A percentile compares a stretch with the other conserved stretches of the same genome.
phyloP scores from a whole-genome alignment of 2,888 invertebrate genomes.

The Habrosyne pyritoides region DNA sequence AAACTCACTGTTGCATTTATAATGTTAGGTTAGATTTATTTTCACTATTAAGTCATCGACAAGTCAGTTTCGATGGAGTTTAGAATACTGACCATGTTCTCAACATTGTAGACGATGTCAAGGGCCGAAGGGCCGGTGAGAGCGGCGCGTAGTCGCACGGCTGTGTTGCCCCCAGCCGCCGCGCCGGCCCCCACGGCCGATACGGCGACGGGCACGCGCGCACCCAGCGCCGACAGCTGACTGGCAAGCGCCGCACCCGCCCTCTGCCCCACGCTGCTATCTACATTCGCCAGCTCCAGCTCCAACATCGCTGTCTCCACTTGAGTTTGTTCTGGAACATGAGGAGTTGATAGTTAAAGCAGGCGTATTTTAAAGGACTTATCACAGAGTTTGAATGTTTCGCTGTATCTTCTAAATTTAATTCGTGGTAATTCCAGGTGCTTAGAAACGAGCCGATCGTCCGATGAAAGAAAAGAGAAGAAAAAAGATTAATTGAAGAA shows the following conservation, averaged over 20 bases:
- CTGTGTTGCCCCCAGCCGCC: constrained; percentile 68
- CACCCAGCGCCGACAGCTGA: constrained; percentile 56
- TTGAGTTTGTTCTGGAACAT: constrained; percentile 85
- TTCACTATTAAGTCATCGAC: too few species aligned
- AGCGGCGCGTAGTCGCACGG: constrained; percentile 83
- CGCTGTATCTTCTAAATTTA: too few species aligned
- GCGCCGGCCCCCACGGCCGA: constrained; percentile 60
- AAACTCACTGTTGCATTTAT: too few species aligned
- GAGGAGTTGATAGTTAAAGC: too few species aligned
- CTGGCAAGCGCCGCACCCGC: constrained; percentile 68
- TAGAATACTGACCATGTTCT: constrained; percentile 86
- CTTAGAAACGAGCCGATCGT: too few species aligned
- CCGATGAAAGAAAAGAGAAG: too few species aligned
- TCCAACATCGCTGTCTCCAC: constrained; percentile 90
- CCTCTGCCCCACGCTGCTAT: constrained; percentile 77
- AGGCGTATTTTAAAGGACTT: too few species aligned
- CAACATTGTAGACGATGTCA: constrained; percentile 90
- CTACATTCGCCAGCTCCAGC: constrained; percentile 87
- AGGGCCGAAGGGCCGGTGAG: constrained; percentile 89
- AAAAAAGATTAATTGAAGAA: too few species aligned
- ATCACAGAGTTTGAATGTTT: too few species aligned
- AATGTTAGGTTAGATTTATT: too few species aligned
- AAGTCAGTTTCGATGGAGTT: too few species aligned
- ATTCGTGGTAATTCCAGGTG: too few species aligned
- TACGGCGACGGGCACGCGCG: constrained; percentile 58